A percentile compares a stretch with the other conserved stretches of the same genome.
Conservation (phyloP, 2,797 vertebrate genomes). For the Lycodopsis pacificus region DNA sequence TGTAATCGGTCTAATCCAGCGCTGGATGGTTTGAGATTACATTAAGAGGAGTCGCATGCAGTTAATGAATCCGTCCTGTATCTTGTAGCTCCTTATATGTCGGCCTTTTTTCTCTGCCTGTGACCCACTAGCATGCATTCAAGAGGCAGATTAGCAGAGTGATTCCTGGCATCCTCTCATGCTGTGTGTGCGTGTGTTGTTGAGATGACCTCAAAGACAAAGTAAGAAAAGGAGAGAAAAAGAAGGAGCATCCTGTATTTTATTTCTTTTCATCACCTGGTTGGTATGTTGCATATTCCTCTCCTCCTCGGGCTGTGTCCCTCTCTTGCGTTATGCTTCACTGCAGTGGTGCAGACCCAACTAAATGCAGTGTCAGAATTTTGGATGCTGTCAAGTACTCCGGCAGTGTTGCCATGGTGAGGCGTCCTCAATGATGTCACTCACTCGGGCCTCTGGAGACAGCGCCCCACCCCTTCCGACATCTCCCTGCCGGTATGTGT, state of each 20-base stretch:
- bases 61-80: conserved; percentile 68
- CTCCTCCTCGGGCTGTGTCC: conserved; percentile 1
- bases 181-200: conserved; percentile 3
- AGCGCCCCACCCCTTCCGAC: conserved; percentile 68
- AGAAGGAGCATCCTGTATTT: background rate
- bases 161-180: conserved; percentile 41
- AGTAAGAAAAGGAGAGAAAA: background rate
- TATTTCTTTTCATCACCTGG: background rate
- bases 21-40: conserved; percentile 67
- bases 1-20: conserved; percentile 79
- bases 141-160: conserved; percentile 50
- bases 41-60: conserved; percentile 59
- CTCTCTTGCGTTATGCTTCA: conserved; percentile 19
- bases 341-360: conserved; percentile 68
- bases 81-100: conserved; percentile 54
- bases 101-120: conserved; percentile 15
- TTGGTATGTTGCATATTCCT: background rate
- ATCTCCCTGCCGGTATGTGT: conserved; percentile 44
- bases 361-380: conserved; percentile 73
- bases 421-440: conserved; percentile 83
- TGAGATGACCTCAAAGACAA: conserved; percentile 23
- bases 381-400: conserved; percentile 69
- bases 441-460: conserved; percentile 69
- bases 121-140: conserved; percentile 58
- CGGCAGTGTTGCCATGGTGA: conserved; percentile 79